These are phyloP conservation scores for Caracal caracal DNA, from an alignment of 2,113 vertebrate species.

Conservation along the genomic window DNA sequence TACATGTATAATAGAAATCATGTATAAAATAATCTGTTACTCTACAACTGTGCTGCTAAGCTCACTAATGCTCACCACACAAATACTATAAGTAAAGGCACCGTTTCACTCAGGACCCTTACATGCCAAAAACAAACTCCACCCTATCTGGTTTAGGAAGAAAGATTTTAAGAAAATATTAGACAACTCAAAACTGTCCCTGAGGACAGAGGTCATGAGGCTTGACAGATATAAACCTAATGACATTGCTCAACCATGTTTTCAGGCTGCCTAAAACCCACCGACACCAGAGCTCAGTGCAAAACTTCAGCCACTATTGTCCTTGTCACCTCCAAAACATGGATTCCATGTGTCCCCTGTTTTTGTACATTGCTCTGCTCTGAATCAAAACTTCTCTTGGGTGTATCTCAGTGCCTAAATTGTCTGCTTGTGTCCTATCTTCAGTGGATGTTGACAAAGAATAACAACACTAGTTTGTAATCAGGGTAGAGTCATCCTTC, in stretches of 20 bases:
- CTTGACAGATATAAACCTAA: not conserved
- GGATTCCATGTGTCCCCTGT: accelerated
- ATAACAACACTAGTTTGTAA: not conserved
- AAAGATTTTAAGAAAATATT: not conserved
- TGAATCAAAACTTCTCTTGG: not conserved
- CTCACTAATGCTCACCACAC: not conserved
- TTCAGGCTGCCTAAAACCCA: not conserved
- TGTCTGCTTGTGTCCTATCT: not conserved
- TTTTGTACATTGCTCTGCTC: not conserved
- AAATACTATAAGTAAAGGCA: not conserved
- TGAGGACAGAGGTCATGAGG: not conserved
- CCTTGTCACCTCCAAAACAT: not conserved
- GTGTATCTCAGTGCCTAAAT: not conserved
- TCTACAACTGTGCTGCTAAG: not conserved
- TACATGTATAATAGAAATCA: not conserved
- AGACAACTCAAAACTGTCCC: not conserved
- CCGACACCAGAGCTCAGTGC: not conserved
- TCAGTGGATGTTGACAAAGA: not conserved
- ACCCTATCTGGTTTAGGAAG: not conserved
- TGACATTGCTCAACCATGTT: not conserved
- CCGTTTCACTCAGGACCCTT: not conserved
- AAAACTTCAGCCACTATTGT: not conserved
- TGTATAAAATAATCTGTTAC: not conserved
- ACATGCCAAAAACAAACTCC: not conserved
- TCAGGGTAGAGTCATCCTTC: not conserved